Base-by-base conservation (phyloP, 1,140 invertebrate genomes). In the Capitella teleta region DNA sequence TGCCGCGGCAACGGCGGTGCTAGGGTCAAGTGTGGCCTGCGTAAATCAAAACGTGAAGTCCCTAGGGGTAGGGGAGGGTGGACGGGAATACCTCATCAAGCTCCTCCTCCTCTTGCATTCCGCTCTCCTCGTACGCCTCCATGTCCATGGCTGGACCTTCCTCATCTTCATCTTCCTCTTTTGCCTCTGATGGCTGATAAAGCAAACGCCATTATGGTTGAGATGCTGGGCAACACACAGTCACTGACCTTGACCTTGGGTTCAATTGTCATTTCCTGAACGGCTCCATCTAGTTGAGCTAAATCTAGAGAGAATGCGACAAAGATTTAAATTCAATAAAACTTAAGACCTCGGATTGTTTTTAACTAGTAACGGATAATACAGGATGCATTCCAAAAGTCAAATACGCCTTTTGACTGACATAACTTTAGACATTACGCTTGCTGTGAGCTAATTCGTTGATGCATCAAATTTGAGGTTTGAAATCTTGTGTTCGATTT, bases 81-180 rank as follows among this genome's bases (percentile, higher is more conserved):
- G 38, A 21, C 38, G 25, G 0, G 16, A n/a, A 8, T 44, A 16
- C 2, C 24, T 26, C 49, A 14, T 44, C 51, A 37, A 21, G 28
- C 37, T 53, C 51, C n/a, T 44, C 46, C n/a, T 24, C 40, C 19
- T 51, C 53, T 18, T 92, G 70, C 72, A 91, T 80, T 28, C 91
- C 93, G 63, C 85, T 90, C 61, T 94, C 86, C 75, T 96, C 88
- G 78, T 95, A 98, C 54, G 84, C 87, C 67, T 98, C 95, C 92
- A 98, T 97, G 73, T 98, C 94, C 57, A 84, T 82, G 14, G 91
- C 86, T 67, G 94, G 88, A 25, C 28, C 28, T 58, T 61, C 57
- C 49, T 59, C 46, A 47, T 28, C 51, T 28, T 40, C 47, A 24
- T 24, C 12, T 8, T 52, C 49, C 19, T 52, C 49, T 26, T 50